Evolutionary conservation across 2,113 vertebrate species (phyloP).

Genomic region (Tragelaphus buxtoni): DNA sequence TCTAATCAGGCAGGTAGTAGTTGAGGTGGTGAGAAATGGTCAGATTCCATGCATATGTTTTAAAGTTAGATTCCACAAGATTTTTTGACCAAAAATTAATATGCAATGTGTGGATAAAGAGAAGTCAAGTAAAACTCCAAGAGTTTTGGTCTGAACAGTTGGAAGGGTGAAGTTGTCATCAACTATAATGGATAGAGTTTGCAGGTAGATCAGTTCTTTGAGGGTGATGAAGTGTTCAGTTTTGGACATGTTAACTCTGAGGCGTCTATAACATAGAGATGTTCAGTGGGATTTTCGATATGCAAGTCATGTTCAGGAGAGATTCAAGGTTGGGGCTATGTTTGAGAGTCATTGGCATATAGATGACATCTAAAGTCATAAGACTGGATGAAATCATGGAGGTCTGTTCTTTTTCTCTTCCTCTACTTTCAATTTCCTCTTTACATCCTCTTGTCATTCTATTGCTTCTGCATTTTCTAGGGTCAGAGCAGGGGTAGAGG

Average conservation of each 20-base stretch:
- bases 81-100: neutral
- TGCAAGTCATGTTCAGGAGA: neutral
- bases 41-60: neutral
- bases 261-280: neutral
- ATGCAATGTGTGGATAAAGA: neutral
- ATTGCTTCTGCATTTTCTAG: neutral
- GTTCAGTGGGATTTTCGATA: too few species aligned
- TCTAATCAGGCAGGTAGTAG: neutral
- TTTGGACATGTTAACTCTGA: neutral
- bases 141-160: neutral
- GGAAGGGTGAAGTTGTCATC: neutral
- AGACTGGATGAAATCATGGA: neutral
- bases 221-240: neutral
- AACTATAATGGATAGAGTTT: neutral
- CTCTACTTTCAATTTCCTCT: neutral
- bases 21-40: neutral
- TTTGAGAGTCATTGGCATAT: neutral
- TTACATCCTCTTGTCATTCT: neutral
- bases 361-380: neutral
- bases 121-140: neutral
- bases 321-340: neutral
- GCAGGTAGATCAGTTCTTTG: neutral
- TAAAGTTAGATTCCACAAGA: neutral
- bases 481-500: neutral
- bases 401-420: neutral